These are phyloP conservation scores for Melinaea marsaeus DNA, from an alignment of 2,888 invertebrate genomes.

Conservation along the genomic window DNA sequence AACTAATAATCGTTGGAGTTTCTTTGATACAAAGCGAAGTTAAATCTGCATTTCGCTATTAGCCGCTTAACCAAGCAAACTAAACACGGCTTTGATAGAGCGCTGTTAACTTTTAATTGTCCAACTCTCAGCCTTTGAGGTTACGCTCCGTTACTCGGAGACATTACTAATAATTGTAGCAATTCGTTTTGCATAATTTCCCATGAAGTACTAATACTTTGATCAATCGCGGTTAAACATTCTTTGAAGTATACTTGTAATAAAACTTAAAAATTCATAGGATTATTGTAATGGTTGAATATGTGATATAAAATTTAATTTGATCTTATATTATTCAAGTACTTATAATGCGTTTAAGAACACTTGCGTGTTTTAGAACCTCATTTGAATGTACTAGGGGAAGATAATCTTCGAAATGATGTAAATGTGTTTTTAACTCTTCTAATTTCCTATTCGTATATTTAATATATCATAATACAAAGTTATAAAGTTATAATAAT, in stretches of 20 bases:
- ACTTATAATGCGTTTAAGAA: no score
- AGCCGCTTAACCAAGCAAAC: constrained; percentile 49
- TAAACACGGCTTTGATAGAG: constrained; percentile 50
- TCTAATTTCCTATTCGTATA: no score
- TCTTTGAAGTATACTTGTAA: background rate
- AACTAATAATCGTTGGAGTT: background rate
- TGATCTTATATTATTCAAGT: no score
- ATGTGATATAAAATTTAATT: no score
- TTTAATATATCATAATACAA: no score
- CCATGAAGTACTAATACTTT: constrained; percentile 16
- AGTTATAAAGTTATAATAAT: no score
- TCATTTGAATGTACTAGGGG: no score
- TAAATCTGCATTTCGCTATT: constrained; percentile 24
- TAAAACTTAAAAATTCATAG: no score
- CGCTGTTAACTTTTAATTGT: constrained; percentile 63
- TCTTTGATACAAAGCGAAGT: constrained; percentile 9
- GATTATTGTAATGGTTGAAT: no score
- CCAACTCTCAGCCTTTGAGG: constrained; percentile 49
- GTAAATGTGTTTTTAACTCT: no score
- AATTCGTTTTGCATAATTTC: constrained; percentile 28
- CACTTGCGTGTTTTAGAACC: no score
- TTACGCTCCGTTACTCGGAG: constrained; percentile 40
- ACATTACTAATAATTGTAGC: constrained; percentile 25
- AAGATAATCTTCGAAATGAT: no score
- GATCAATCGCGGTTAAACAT: background rate